These are phyloP conservation scores for Micronycteris hirsuta DNA, from an alignment of 2,113 vertebrate genomes.

Conservation along the genomic window DNA sequence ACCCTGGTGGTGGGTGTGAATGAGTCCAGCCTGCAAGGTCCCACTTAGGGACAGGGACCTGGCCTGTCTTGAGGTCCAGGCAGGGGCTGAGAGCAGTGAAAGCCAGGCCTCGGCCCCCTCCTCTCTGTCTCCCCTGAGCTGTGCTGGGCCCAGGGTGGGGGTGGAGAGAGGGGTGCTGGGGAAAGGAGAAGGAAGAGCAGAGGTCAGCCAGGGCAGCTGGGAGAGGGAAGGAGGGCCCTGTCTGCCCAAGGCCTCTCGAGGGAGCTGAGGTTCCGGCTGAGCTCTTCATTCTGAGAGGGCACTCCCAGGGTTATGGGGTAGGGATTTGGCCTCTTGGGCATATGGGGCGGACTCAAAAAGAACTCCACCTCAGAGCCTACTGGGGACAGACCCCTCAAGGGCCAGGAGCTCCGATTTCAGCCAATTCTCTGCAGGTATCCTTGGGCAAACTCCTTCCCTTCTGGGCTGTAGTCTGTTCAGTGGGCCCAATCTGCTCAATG, in stretches of 20 bases:
- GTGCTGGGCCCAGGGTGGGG: not conserved
- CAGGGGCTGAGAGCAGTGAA: not conserved
- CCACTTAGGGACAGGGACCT: fast-evolving
- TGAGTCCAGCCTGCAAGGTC: not conserved
- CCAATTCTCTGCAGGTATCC: not conserved
- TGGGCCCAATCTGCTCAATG: not conserved
- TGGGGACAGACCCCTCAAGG: not conserved
- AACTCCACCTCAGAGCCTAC: not conserved
- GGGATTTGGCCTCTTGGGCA: not conserved
- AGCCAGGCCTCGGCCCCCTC: too few species aligned
- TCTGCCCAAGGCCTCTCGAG: not conserved
- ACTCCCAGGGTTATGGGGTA: fast-evolving
- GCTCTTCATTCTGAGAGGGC: not conserved
- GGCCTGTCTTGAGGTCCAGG: too few species aligned
- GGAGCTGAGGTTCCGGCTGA: not conserved
- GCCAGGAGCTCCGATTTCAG: not conserved
- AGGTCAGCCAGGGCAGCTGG: not conserved
- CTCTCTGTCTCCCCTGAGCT: not conserved
- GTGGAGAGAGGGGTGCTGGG: not conserved
- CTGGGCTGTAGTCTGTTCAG: not conserved
- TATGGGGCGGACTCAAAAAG: not conserved
- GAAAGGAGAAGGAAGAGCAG: conserved; percentile 54
- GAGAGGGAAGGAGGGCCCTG: not conserved
- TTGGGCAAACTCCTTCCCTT: not conserved
- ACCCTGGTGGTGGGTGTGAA: not conserved